These are phyloP conservation scores for Eulacestoma nigropectus DNA, from an alignment of 2,113 vertebrate genomes.

Conservation along the genomic window DNA sequence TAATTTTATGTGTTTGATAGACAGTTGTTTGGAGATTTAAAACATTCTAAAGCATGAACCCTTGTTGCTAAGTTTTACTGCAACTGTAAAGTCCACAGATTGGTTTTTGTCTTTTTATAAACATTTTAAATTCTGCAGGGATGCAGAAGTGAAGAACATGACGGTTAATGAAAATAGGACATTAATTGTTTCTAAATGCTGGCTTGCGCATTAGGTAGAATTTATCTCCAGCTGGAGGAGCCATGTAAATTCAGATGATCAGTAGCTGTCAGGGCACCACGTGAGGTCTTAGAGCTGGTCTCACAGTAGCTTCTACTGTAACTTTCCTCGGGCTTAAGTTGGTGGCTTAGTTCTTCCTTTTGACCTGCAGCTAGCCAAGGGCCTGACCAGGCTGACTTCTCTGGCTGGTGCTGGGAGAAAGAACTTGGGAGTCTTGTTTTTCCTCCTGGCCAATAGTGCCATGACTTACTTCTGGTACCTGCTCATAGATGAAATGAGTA, in stretches of 20 bases:
- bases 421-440: background rate
- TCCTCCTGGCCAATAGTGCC: background rate
- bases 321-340: background rate
- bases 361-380: background rate
- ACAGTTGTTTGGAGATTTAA: background rate
- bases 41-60: background rate
- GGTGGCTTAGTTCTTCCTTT: background rate
- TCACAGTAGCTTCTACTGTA: background rate
- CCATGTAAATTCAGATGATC: background rate
- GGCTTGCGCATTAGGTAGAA: background rate
- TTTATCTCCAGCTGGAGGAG: background rate
- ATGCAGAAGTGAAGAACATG: background rate
- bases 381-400: background rate
- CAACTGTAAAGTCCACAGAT: background rate
- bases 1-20: background rate
- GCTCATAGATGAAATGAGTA: background rate
- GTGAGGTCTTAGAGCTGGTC: background rate
- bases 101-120: background rate
- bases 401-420: background rate
- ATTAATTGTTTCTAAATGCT: background rate
- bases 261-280: background rate
- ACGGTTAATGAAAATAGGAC: background rate
- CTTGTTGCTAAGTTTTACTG: background rate
- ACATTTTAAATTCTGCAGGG: background rate
- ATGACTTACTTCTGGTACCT: background rate